Percentiles rank a stretch among this genome's conserved stretches.
Evolutionary conservation across 2,888 invertebrate species (phyloP).

Genomic region (Leptopilina syphax): DNA sequence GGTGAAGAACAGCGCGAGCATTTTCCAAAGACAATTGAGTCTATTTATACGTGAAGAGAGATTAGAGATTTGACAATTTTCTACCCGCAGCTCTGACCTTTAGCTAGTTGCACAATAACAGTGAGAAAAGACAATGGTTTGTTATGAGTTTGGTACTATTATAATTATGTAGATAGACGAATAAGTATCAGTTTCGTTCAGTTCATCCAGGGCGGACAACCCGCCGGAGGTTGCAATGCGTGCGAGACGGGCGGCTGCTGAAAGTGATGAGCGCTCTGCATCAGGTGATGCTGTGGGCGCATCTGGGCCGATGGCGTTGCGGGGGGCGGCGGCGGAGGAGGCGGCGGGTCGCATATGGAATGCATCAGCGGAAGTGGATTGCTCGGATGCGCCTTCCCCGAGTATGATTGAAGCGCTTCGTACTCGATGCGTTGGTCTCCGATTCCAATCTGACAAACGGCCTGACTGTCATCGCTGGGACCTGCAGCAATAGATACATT

Average conservation of each 20-base stretch:
- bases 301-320: constrained; percentile 64
- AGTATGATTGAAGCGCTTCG: constrained; percentile 65
- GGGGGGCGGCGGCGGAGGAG: constrained; percentile 66
- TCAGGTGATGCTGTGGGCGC: constrained; percentile 62
- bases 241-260: constrained; percentile 67
- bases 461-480: constrained; percentile 66
- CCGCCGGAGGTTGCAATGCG: constrained; percentile 62
- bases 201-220: constrained; percentile 70
- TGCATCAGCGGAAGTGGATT: constrained; percentile 66
- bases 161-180: background rate
- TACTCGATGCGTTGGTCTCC: constrained; percentile 66
- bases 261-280: constrained; percentile 56
- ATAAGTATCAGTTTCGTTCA: constrained; percentile 47
- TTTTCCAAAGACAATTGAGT: no score
- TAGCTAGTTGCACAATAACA: background rate
- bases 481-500: constrained; percentile 55
- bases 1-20: no score
- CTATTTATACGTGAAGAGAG: background rate
- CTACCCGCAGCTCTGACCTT: background rate
- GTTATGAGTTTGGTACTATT: background rate
- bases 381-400: constrained; percentile 64
- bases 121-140: background rate
- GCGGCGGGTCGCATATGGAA: constrained; percentile 71
- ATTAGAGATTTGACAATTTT: background rate
- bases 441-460: constrained; percentile 63